Percentiles rank a stretch among this genome's conserved stretches.
Evolutionary conservation across 2,888 invertebrate genomes (phyloP).

Genomic region (Eupithecia inturbata): DNA sequence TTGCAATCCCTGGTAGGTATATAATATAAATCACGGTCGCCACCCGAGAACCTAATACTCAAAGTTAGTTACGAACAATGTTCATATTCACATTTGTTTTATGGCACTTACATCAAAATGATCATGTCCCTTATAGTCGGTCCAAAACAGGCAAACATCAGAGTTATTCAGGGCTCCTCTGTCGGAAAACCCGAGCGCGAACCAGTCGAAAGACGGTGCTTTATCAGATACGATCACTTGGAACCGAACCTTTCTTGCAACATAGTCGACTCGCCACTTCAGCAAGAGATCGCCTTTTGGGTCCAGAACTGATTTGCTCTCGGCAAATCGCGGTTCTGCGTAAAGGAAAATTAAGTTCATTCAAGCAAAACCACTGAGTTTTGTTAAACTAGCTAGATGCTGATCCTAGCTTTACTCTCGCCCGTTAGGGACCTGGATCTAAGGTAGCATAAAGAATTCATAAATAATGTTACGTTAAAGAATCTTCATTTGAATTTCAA

Average conservation of each 20-base stretch:
- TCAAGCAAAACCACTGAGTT: background rate
- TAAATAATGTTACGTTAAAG: background rate
- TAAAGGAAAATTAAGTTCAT: conserved; percentile 25
- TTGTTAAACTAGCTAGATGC: background rate
- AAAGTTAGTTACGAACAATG: too few relatives aligned
- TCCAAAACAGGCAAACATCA: conserved; percentile 93
- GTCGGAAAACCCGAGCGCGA: conserved; percentile 94
- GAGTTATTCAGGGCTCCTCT: conserved; percentile 89
- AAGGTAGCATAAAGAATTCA: background rate
- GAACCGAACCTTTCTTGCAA: conserved; percentile 69
- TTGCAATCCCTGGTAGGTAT: too few relatives aligned
- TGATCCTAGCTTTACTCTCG: background rate
- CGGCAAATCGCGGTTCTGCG: conserved; percentile 59
- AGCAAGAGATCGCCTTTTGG: conserved; percentile 69
- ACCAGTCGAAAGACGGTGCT: conserved; percentile 86
- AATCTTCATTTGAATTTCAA: too few relatives aligned
- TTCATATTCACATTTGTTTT: too few relatives aligned
- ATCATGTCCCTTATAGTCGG: conserved; percentile 85
- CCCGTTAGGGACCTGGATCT: background rate
- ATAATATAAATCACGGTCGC: too few relatives aligned
- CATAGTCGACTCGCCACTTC: conserved; percentile 74
- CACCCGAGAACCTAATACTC: too few relatives aligned
- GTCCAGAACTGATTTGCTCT: conserved; percentile 75
- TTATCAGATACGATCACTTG: conserved; percentile 79
- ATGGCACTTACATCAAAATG: conserved; percentile 72